Conservation (phyloP, 1,140 invertebrate genomes). For the Aphidius ervi region DNA sequence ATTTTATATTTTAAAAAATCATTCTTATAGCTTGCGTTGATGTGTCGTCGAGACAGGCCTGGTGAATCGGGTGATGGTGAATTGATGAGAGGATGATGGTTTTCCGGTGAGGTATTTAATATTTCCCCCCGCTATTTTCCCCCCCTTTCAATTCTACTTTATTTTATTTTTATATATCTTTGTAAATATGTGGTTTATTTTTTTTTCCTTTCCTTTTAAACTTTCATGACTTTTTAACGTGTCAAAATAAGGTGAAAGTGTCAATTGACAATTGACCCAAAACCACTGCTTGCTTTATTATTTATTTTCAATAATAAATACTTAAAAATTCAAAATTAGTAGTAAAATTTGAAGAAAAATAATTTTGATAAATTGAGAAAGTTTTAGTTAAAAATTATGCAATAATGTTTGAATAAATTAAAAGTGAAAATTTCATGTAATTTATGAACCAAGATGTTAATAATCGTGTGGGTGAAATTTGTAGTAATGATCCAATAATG, state of each 20-base stretch:
- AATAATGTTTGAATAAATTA: not conserved
- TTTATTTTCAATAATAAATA: slow-evolving; percentile 11
- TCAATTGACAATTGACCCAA: slow-evolving; percentile 31
- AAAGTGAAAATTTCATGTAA: not conserved
- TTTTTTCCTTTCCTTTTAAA: not conserved
- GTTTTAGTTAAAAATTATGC: not conserved
- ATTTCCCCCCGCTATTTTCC: slow-evolving; percentile 5
- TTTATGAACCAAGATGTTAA: not conserved
- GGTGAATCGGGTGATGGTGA: slow-evolving; percentile 35
- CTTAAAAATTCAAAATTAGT: not conserved
- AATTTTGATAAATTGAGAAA: not conserved
- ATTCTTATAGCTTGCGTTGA: slow-evolving; percentile 48
- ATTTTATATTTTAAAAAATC: slow-evolving; percentile 27
- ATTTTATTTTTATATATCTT: not conserved
- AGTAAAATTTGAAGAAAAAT: not conserved
- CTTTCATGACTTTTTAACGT: slow-evolving; percentile 8
- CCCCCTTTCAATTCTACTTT: not conserved
- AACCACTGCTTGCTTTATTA: slow-evolving; percentile 12
- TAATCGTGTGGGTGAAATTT: not conserved
- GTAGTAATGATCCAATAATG: too few relatives aligned
- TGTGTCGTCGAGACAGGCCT: slow-evolving; percentile 44
- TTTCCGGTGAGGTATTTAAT: slow-evolving; percentile 27
- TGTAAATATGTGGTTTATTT: not conserved
- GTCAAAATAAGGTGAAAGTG: slow-evolving; percentile 30
- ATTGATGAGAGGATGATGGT: slow-evolving; percentile 31